phyloP scores from a whole-genome alignment of 2,888 invertebrate genomes.

The Herminia tarsipennalis region DNA sequence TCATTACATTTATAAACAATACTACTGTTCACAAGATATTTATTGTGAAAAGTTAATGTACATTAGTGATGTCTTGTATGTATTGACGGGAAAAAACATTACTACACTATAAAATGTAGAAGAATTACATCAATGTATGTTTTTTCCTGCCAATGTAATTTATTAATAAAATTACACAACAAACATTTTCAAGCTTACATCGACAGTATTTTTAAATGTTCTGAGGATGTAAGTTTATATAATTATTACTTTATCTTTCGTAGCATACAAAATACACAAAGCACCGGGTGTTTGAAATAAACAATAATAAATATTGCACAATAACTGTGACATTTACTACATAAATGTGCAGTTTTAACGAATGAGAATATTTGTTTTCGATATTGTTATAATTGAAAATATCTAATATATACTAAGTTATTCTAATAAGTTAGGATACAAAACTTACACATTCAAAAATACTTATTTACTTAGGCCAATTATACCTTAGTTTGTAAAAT shows the following conservation, averaged over 20 bases:
- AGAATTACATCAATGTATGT: no score
- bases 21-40: constrained; percentile 67
- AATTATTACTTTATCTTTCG: constrained; percentile 33
- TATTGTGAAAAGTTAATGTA: constrained; percentile 56
- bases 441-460: constrained; percentile 76
- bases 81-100: no score
- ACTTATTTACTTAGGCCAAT: constrained; percentile 81
- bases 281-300: constrained; percentile 67
- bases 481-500: constrained; percentile 59
- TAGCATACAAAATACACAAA: constrained; percentile 55
- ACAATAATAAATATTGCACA: constrained; percentile 69
- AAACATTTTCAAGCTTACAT: constrained; percentile 56
- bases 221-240: constrained; percentile 65
- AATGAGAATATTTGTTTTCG: constrained; percentile 54
- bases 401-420: constrained; percentile 56
- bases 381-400: constrained; percentile 46
- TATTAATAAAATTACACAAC: constrained; percentile 33
- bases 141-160: no score
- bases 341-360: constrained; percentile 56
- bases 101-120: no score
- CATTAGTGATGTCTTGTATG: constrained; percentile 42
- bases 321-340: constrained; percentile 46
- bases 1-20: constrained; percentile 56
- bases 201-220: constrained; percentile 69
- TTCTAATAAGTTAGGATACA: constrained; percentile 67